Evolutionary conservation across 2,797 vertebrate species (phyloP), one percentile per base, ranked within the genome.

Genomic region (Chelon auratus): DNA sequence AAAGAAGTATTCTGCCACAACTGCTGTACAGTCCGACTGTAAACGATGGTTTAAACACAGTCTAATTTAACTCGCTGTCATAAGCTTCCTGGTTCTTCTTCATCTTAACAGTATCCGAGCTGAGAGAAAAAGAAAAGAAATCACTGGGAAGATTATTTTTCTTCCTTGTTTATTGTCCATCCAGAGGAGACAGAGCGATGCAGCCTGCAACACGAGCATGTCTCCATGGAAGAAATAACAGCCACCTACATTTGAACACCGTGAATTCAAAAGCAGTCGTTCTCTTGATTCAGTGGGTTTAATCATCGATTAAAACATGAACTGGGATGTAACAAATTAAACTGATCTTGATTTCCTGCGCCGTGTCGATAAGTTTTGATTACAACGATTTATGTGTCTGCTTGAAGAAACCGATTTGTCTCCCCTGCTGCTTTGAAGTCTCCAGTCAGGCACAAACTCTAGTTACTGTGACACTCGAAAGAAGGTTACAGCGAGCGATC

Each of bases 41-140:
- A 84, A 87, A 86, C 81, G 72, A 66, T 43, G 76, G 77, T 71
- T 58, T 80, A 57, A 59, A 61, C 60, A 15, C 62, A 36, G 48
- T 73, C 62, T 78, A 66, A 68, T 86, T 89, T 86, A 63, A 80
- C 65, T 60, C n/a, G 33, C 24, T 69, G 68, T 62, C 83, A 75
- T 56, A 56, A 65, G 76, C 13, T 68, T 65, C 42, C 33, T 0
- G 1, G 3, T 80, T 69, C 48, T 86, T 85, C 24, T 4, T 4
- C 70, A 33, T 8, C 5, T 33, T 33, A 6, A 33, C 65, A 53
- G 53, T 42, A 66, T 62, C 63, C 47, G 43, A 13, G 42, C 68
- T 40, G 63, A 75, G 58, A 75, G 56, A 17, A 39, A 53, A 24
- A 73, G 56, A 37, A 77, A 62, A 77, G 52, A 43, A 40, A 72